phyloP scores from a whole-genome alignment of 2,797 vertebrate genomes.

The Myiotriccus ornatus region DNA sequence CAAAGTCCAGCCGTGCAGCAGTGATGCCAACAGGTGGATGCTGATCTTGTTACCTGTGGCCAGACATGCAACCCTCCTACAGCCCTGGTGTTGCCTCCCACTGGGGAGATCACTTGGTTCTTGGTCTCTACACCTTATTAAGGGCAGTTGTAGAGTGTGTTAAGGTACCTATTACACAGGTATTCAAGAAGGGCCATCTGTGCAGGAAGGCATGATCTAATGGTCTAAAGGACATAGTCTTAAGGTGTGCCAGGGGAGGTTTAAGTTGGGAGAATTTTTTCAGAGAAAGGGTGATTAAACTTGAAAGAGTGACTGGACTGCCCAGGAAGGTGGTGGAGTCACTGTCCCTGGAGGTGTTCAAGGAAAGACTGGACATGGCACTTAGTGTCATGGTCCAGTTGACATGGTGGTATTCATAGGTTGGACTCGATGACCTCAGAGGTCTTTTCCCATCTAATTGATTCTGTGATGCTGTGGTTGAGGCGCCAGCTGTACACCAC shows the following conservation, averaged over 20 bases:
- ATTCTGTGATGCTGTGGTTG: not conserved
- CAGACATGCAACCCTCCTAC: not conserved
- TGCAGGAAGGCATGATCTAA: not conserved
- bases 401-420: not conserved
- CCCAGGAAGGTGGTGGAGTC: not conserved
- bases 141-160: not conserved
- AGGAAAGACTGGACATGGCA: not conserved
- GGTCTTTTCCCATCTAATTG: not conserved
- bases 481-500: not conserved
- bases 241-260: not conserved
- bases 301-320: not conserved
- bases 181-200: not conserved
- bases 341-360: not conserved
- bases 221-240: not conserved
- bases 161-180: not conserved
- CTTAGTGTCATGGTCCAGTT: not conserved
- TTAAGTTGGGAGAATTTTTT: not conserved
- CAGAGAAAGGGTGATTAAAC: not conserved
- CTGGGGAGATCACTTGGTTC: not conserved
- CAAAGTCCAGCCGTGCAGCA: not conserved
- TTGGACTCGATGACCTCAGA: not conserved
- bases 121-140: accelerated
- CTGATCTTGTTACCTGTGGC: not conserved
- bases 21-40: not conserved
- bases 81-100: accelerated